Evolutionary conservation across 2,888 invertebrate genomes (phyloP).

Genomic region (Tenthredo livida): DNA sequence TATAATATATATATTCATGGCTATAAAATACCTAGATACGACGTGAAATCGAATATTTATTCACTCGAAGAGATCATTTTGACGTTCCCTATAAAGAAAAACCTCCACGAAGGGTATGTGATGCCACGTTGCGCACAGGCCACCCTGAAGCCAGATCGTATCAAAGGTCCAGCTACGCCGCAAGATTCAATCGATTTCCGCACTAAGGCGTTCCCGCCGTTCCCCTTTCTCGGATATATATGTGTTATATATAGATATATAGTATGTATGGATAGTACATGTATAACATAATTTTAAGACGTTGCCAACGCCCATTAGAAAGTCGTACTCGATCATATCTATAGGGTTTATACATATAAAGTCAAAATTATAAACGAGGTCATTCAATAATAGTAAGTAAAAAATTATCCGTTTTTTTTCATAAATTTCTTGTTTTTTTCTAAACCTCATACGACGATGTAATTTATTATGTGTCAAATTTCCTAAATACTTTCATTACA

Average conservation of each 20-base stretch:
- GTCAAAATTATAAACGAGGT: neutral
- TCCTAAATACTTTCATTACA: neutral
- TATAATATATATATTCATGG: neutral
- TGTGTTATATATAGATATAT: neutral
- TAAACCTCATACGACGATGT: too few relatives aligned
- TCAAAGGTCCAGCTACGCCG: constrained; percentile 43
- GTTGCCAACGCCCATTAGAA: constrained; percentile 2
- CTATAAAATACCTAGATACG: too few relatives aligned
- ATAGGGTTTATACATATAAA: neutral
- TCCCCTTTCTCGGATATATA: constrained; percentile 8
- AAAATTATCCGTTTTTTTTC: neutral
- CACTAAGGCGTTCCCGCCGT: constrained; percentile 44
- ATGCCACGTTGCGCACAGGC: constrained; percentile 12
- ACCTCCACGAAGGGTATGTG: neutral
- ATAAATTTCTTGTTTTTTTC: too few relatives aligned
- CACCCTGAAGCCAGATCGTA: constrained; percentile 12
- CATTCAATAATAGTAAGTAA: neutral
- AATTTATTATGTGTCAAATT: too few relatives aligned
- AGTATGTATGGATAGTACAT: neutral
- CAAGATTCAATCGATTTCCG: constrained; percentile 45
- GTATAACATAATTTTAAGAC: neutral
- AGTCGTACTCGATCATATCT: constrained; percentile 6
- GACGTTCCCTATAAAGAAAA: neutral
- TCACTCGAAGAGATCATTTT: neutral
- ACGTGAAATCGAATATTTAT: neutral